Percentiles rank a stretch among this genome's conserved stretches.
These are phyloP conservation scores for Drosophila acutilabella DNA, from an alignment of 2,888 invertebrate genomes.

Conservation along the genomic window DNA sequence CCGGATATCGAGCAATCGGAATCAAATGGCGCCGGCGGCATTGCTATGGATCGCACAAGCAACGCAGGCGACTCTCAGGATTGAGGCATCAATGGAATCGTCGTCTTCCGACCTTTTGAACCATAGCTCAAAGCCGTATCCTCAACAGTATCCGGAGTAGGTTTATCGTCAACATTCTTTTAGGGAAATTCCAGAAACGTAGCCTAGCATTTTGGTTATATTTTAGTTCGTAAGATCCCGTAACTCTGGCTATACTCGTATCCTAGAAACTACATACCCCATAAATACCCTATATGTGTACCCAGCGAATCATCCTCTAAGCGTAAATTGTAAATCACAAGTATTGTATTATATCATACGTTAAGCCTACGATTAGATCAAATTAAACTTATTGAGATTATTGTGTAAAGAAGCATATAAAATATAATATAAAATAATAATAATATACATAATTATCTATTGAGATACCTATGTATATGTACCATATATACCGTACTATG, in stretches of 20 bases:
- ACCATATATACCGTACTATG: constrained; percentile 58
- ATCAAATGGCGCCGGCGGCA: constrained; percentile 84
- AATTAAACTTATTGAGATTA: constrained; percentile 69
- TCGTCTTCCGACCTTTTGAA: constrained; percentile 80
- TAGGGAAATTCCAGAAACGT: constrained; percentile 43
- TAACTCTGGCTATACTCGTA: constrained; percentile 26
- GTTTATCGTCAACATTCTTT: constrained; percentile 34
- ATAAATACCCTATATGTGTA: constrained; percentile 18
- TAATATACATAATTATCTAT: constrained; percentile 28
- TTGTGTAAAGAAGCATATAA: constrained; percentile 52
- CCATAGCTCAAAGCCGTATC: constrained; percentile 43
- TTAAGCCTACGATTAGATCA: constrained; percentile 68
- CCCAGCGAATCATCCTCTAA: constrained; percentile 14
- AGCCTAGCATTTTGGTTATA: constrained; percentile 38
- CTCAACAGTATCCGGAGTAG: constrained; percentile 5
- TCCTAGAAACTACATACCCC: constrained; percentile 15
- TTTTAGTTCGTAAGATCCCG: constrained; percentile 38
- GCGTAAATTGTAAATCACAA: constrained; percentile 42
- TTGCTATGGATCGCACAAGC: constrained; percentile 82
- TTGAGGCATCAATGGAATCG: constrained; percentile 71
- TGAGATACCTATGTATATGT: constrained; percentile 64
- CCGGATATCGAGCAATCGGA: constrained; percentile 84
- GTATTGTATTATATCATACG: constrained; percentile 61
- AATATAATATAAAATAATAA: not conserved
- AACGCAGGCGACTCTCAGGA: constrained; percentile 85